Evolutionary conservation across 2,797 vertebrate species (phyloP).

Genomic region (Gymnoscopelus braueri): DNA sequence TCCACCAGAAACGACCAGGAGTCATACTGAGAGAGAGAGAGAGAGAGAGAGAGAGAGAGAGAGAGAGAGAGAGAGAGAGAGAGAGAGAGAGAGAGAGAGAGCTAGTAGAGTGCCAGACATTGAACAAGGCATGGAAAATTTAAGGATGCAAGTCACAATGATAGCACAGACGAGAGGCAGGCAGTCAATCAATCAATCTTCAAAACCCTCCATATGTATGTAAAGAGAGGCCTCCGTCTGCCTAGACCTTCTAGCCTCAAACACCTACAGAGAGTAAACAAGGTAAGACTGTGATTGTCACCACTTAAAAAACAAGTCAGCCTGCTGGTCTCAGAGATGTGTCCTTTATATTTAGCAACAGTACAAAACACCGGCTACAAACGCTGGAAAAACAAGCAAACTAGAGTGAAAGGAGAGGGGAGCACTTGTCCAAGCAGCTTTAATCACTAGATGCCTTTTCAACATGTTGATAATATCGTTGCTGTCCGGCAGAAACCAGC

Average conservation of each 20-base stretch:
- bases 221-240: conserved; percentile 4
- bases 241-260: conserved; percentile 12
- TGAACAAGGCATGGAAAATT: neutral
- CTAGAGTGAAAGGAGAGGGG: too few species aligned
- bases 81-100: conserved; percentile 10
- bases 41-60: neutral
- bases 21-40: conserved; percentile 84
- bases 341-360: neutral
- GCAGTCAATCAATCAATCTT: conserved; percentile 54
- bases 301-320: conserved; percentile 9
- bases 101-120: too few species aligned
- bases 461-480: too few species aligned
- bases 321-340: neutral
- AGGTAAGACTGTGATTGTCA: conserved; percentile 11
- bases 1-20: conserved; percentile 92
- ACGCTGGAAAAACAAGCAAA: too few species aligned
- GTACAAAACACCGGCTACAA: too few species aligned
- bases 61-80: neutral
- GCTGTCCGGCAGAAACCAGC: too few species aligned
- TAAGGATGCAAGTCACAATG: conserved; percentile 14
- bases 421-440: too few species aligned
- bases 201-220: conserved; percentile 39
- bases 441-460: too few species aligned
- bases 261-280: conserved; percentile 3
- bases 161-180: conserved; percentile 28